Evolutionary conservation across 1,140 invertebrate genomes (phyloP), one percentile per base, ranked within the genome.

Genomic region (Euschistus heros): DNA sequence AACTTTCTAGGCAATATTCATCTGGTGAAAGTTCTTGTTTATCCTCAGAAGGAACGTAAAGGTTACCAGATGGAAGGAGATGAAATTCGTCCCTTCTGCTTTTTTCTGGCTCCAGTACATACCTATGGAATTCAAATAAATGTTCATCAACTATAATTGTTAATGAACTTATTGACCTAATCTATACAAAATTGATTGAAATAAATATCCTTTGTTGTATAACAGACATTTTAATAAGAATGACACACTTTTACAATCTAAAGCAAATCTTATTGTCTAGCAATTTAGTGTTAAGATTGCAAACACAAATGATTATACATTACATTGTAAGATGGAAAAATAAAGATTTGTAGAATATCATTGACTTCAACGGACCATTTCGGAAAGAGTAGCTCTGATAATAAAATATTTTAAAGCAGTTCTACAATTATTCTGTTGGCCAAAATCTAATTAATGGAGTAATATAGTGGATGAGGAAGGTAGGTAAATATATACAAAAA

Each of bases 1-100:
- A 57, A 26, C 20, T 57, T 22, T 57, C 54, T 5, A 57, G 54
- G 24, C 54, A 57, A 26, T 57, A 57, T 17, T 57, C 54, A 22
- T 24, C 14, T 14, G 54, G 54, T 10, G 24, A 57, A 3, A 57
- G 4, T 17, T 22, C 14, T 6, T 57, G 2, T 13, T 24, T 14
- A 3, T 15, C 54, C 4, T 24, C 22, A 15, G 10, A 24, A 26
- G 54, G 54, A 24, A 57, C 2, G 4, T 18, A 7, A 15, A 57
- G 54, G 20, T 24, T 6, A 24, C 54, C 54, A 57, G 3, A 14
- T 7, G 54, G 54, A 8, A 22, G 54, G 18, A 57, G 24, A 22
- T 57, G 15, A 24, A 57, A 57, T 14, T 57, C 54, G 14, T 57
- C 54, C 24, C 10, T 17, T 26, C 54, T 57, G 54, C 26, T 22